Evolutionary conservation across 2,888 invertebrate species (phyloP).

Genomic region (Rambutsinella grinnellia): DNA sequence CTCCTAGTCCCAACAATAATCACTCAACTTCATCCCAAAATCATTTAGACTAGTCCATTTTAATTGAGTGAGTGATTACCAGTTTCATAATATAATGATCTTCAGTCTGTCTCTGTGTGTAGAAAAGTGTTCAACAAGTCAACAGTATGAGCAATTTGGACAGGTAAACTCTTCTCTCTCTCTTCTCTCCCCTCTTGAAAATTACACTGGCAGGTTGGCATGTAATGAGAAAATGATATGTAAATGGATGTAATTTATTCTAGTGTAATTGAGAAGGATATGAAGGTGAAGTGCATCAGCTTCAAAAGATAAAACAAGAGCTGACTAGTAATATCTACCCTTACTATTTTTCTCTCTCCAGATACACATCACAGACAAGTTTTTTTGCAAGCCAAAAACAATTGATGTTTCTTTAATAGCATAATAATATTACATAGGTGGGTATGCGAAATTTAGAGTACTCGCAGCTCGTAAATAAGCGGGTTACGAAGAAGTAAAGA

Average conservation of each 20-base stretch:
- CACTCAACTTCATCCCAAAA: no score
- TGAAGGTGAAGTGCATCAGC: not conserved
- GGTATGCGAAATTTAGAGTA: not conserved
- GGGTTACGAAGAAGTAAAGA: not conserved
- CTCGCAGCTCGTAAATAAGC: not conserved
- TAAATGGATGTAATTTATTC: slow-evolving; percentile 35
- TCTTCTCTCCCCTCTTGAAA: not conserved
- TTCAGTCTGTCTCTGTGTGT: not conserved
- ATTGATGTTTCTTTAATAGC: not conserved
- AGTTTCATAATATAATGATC: not conserved
- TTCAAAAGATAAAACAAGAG: not conserved
- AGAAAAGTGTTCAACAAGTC: slow-evolving; percentile 1
- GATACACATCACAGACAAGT: not conserved
- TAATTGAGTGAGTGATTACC: not conserved
- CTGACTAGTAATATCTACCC: no score
- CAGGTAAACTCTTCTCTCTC: not conserved
- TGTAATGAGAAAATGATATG: slow-evolving; percentile 16
- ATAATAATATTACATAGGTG: not conserved
- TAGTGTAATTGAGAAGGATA: slow-evolving; percentile 25
- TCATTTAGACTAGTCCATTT: slow-evolving; percentile 1
- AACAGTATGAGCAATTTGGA: not conserved
- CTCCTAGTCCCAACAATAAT: no score
- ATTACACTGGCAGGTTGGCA: not conserved
- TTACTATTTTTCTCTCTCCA: no score
- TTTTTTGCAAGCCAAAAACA: not conserved